A percentile compares a stretch with the other conserved stretches of the same genome.
These are phyloP conservation scores for Neodiprion fabricii DNA, from an alignment of 1,140 invertebrate genomes.

Conservation along the genomic window DNA sequence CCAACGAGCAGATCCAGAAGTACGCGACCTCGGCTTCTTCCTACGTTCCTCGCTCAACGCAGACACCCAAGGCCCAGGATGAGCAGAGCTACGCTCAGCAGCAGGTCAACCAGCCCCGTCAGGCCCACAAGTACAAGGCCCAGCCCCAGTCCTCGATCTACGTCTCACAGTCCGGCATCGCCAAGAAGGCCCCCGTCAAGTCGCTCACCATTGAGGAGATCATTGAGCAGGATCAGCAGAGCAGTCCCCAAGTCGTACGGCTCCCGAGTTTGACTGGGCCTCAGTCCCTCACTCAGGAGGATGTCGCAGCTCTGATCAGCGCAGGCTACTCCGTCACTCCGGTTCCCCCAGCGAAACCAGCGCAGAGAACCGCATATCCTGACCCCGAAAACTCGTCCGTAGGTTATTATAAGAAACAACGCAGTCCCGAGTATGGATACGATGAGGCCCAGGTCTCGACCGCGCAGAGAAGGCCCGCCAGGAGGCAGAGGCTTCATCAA, in stretches of 20 bases:
- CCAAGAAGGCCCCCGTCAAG: slow-evolving; percentile 53
- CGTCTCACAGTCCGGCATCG: slow-evolving; percentile 49
- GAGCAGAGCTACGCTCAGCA: slow-evolving; percentile 35
- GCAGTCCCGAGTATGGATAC: slow-evolving; percentile 41
- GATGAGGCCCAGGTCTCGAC: slow-evolving; percentile 40
- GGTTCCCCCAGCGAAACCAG: slow-evolving; percentile 41
- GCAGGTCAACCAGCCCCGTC: slow-evolving; percentile 48
- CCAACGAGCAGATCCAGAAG: slow-evolving; percentile 45
- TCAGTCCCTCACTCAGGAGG: slow-evolving; percentile 50
- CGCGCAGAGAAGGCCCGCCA: slow-evolving; percentile 43
- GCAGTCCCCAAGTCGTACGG: slow-evolving; percentile 39
- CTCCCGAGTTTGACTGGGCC: slow-evolving; percentile 41
- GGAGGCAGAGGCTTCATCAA: slow-evolving; percentile 48
- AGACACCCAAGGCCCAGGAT: slow-evolving; percentile 25
- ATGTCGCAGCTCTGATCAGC: slow-evolving; percentile 51
- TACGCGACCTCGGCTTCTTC: slow-evolving; percentile 51
- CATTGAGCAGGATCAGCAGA: slow-evolving; percentile 45
- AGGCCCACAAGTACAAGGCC: slow-evolving; percentile 51
- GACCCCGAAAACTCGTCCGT: slow-evolving; percentile 38
- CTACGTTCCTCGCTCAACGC: slow-evolving; percentile 46
- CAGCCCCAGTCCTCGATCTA: slow-evolving; percentile 47
- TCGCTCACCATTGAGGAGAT: slow-evolving; percentile 52
- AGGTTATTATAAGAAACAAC: slow-evolving; percentile 54
- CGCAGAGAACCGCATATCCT: slow-evolving; percentile 30
- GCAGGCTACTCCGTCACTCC: slow-evolving; percentile 56